Conservation (phyloP, 1,140 invertebrate genomes). For the Adelges cooleyi region DNA sequence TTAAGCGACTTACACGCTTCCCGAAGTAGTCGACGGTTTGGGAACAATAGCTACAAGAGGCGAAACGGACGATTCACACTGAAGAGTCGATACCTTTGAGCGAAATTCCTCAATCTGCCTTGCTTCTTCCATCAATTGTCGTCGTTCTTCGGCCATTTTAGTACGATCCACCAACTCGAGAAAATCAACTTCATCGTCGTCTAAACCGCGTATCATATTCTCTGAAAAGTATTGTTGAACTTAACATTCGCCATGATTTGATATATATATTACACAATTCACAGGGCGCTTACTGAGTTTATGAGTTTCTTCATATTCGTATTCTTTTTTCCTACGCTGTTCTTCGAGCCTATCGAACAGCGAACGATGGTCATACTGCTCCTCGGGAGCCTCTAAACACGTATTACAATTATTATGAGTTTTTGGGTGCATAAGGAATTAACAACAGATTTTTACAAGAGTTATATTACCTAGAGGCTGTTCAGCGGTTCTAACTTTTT, state of each 20-base stretch:
- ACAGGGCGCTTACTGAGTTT: slow-evolving; percentile 62
- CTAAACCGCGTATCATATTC: slow-evolving; percentile 86
- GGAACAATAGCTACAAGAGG: neutral
- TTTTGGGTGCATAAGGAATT: no score
- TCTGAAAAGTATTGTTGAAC: slow-evolving; percentile 55
- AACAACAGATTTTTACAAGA: no score
- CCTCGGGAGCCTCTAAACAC: slow-evolving; percentile 68
- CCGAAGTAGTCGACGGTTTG: slow-evolving; percentile 32
- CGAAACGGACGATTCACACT: slow-evolving; percentile 53
- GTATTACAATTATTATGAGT: neutral
- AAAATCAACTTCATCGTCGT: slow-evolving; percentile 91
- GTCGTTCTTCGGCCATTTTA: slow-evolving; percentile 69
- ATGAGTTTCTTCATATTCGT: slow-evolving; percentile 88
- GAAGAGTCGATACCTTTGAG: slow-evolving; percentile 59
- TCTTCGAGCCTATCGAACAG: slow-evolving; percentile 82
- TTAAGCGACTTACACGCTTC: slow-evolving; percentile 37
- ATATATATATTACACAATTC: no score
- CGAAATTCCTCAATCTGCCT: slow-evolving; percentile 72
- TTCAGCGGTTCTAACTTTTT: slow-evolving; percentile 74
- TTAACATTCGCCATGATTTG: no score
- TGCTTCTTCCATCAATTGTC: slow-evolving; percentile 67
- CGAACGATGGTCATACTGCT: slow-evolving; percentile 62
- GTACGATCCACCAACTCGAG: slow-evolving; percentile 75
- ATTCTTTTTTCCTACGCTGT: slow-evolving; percentile 77
- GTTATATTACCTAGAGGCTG: slow-evolving; percentile 70